phyloP scores from a whole-genome alignment of 2,888 invertebrate species.

The Eupithecia vulgata region DNA sequence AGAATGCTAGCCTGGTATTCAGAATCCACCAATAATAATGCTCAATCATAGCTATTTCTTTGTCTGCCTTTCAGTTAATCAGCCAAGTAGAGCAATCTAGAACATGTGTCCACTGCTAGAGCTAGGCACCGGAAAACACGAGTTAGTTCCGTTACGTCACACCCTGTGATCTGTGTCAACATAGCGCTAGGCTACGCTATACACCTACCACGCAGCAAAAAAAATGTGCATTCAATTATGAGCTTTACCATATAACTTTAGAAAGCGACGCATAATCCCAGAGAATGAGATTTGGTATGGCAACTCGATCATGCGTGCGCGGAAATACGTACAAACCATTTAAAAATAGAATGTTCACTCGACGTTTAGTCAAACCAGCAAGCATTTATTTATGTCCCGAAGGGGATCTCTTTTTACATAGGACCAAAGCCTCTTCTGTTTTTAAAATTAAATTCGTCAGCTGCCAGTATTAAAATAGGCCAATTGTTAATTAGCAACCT shows the following conservation, averaged over 20 bases:
- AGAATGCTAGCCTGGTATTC: not conserved
- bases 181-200: not conserved
- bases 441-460: not conserved
- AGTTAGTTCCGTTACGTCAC: constrained; percentile 2
- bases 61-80: not conserved
- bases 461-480: not conserved
- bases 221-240: too few relatives aligned
- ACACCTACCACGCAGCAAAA: not conserved
- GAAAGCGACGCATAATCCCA: too few relatives aligned
- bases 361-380: not conserved
- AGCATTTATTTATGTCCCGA: too few relatives aligned
- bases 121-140: not conserved
- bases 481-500: not conserved
- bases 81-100: not conserved
- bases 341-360: not conserved
- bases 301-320: not conserved
- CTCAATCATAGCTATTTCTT: not conserved
- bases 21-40: not conserved
- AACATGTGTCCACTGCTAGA: not conserved
- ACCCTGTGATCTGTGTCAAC: not conserved
- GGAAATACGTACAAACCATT: not conserved
- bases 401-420: too few relatives aligned
- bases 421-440: not conserved
- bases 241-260: too few relatives aligned
- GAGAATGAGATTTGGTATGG: not conserved